Percentiles rank a stretch among this genome's conserved stretches.
These are phyloP conservation scores for Poecile montanus DNA, from an alignment of 2,797 vertebrate species.

Conservation along the genomic window DNA sequence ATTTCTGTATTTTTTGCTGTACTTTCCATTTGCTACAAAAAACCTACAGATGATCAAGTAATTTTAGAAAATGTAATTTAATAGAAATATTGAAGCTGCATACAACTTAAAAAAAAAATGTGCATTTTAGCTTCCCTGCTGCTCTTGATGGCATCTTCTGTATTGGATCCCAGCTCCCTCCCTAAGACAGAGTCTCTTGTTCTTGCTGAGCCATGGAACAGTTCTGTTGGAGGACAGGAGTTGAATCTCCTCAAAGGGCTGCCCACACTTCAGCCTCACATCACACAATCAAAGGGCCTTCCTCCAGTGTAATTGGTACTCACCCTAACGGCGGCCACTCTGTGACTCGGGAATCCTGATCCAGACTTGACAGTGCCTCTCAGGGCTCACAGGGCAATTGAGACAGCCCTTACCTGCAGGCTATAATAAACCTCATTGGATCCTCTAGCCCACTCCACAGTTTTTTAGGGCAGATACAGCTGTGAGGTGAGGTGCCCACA, in stretches of 20 bases:
- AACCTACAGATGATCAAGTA: neutral
- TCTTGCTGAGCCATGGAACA: neutral
- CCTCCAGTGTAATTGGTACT: neutral
- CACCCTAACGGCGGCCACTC: fast-evolving
- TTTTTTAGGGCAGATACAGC: neutral
- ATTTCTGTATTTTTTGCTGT: neutral
- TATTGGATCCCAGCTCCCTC: neutral
- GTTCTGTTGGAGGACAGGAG: neutral
- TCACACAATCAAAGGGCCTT: neutral
- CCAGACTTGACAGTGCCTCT: neutral
- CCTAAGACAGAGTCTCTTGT: neutral
- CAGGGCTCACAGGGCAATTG: neutral
- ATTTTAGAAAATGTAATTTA: neutral
- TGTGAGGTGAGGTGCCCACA: neutral
- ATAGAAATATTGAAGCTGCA: neutral
- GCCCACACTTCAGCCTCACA: neutral
- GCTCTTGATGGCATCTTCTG: neutral
- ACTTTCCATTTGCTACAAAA: neutral
- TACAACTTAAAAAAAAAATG: neutral
- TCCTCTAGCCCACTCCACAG: neutral
- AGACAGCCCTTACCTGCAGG: neutral
- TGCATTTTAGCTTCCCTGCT: neutral
- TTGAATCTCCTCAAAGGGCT: neutral
- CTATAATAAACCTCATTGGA: neutral
- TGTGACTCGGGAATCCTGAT: neutral